Base-by-base conservation (phyloP, 2,797 vertebrate genomes). In the Mus caroli region DNA sequence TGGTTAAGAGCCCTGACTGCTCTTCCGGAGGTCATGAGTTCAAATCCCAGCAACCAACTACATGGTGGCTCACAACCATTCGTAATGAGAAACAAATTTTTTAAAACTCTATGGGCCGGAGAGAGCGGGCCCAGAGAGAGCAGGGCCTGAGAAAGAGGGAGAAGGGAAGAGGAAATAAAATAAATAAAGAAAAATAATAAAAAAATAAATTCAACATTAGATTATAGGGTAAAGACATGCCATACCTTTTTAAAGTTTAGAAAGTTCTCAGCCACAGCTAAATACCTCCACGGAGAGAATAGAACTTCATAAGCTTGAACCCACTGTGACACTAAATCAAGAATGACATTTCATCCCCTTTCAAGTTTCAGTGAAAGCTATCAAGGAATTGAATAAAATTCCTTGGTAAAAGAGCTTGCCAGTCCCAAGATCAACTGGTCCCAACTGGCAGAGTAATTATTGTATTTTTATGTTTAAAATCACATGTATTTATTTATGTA, bases 361-460 rank as follows among this genome's bases (percentile, higher is more conserved):
- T 82, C 17, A 31, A 79, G 79, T 94, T 83, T 92, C 71, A 54
- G 31, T 58, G 28, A 93, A 96, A 90, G 75, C 34, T 58, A 12
- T 31, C 2, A 91, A 58, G 28, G 52, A 52, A 80, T 31, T 43
- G 43, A 43, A 43, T 43, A 43, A 43, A 43, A 43, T 43, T 43
- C 43, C 43, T 43, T 43, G 43, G 43, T 43, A 43, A 43, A 43
- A 43, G 43, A 43, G 75, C 78, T 58, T 91, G 26, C 71, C 50
- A 80, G 14, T 86, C 77, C 52, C 12, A 50, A 50, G 50, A 50
- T 50, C 50, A 50, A 50, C 50, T 50, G 50, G 14, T 86, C 77
- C 52, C 12, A 52, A 58, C 43, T 85, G n/a, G 80, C 50, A 92
- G 76, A 69, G n/a, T 13, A 43, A 62, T 71, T 12, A 6, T 37